phyloP scores from a whole-genome alignment of 2,888 invertebrate genomes.

The Cataglyphis albicans region DNA sequence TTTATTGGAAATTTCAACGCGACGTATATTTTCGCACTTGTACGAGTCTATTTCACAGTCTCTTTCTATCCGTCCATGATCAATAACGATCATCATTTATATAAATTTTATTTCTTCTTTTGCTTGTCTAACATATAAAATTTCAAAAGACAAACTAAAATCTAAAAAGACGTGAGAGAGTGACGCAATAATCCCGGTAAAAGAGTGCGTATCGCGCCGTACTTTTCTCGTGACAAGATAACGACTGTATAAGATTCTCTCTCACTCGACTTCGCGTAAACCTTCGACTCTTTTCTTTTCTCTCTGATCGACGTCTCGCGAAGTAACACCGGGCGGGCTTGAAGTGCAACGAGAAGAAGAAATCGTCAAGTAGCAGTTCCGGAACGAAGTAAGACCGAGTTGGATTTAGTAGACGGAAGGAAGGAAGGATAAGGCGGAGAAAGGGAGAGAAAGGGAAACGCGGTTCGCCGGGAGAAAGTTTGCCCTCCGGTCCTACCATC shows the following conservation, averaged over 20 bases:
- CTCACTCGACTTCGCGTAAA: conserved; percentile 19
- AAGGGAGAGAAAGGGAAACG: conserved; percentile 47
- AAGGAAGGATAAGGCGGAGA: conserved; percentile 11
- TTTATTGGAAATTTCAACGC: conserved; percentile 23
- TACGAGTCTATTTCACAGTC: background rate
- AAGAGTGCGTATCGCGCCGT: conserved; percentile 10
- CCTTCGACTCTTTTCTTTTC: background rate
- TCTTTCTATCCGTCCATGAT: conserved; percentile 9
- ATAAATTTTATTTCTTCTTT: conserved; percentile 9
- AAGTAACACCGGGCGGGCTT: conserved; percentile 12
- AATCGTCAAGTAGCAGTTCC: conserved; percentile 33
- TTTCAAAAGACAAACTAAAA: conserved; percentile 16
- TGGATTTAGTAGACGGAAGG: conserved; percentile 26
- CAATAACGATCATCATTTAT: conserved; percentile 29
- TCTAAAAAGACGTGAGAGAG: conserved; percentile 5
- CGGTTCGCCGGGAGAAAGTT: conserved; percentile 59
- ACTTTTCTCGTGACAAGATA: conserved; percentile 33
- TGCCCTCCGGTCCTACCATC: background rate
- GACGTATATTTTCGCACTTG: conserved; percentile 1
- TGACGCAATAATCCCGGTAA: conserved; percentile 7
- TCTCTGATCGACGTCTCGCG: conserved; percentile 27
- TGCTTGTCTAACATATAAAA: background rate
- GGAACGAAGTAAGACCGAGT: conserved; percentile 26
- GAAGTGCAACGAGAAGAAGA: conserved; percentile 25
- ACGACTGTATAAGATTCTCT: conserved; percentile 22